Conservation (phyloP, 1,140 invertebrate species). For the Zaprionus kolodkinae region DNA sequence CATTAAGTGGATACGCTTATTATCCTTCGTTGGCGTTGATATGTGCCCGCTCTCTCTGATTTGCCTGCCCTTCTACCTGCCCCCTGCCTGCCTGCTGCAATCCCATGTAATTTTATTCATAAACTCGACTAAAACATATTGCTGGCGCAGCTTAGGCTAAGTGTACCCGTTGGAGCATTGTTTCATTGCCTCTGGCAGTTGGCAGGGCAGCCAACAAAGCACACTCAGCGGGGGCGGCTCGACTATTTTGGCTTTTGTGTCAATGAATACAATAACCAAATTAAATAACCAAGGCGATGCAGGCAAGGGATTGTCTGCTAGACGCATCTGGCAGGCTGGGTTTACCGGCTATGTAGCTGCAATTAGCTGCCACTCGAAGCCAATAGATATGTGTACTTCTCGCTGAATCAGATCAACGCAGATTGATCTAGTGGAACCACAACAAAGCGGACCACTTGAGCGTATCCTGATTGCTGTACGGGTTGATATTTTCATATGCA, state of each 20-base stretch:
- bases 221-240: slow-evolving; percentile 58
- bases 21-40: slow-evolving; percentile 76
- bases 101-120: slow-evolving; percentile 77
- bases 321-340: slow-evolving; percentile 39
- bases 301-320: slow-evolving; percentile 21
- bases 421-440: slow-evolving; percentile 26
- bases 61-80: background rate
- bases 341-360: slow-evolving; percentile 35
- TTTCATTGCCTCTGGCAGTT: slow-evolving; percentile 53
- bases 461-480: slow-evolving; percentile 12
- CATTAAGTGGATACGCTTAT: slow-evolving; percentile 82
- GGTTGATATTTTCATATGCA: slow-evolving; percentile 61
- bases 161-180: slow-evolving; percentile 34
- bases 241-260: slow-evolving; percentile 71
- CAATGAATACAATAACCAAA: slow-evolving; percentile 83
- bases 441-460: slow-evolving; percentile 44
- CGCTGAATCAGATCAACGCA: slow-evolving; percentile 9
- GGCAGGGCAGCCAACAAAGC: slow-evolving; percentile 53
- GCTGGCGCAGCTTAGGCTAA: slow-evolving; percentile 39
- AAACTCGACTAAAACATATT: slow-evolving; percentile 71
- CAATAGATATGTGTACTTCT: slow-evolving; percentile 60
- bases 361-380: slow-evolving; percentile 53
- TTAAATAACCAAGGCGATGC: slow-evolving; percentile 81
- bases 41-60: slow-evolving; percentile 39
- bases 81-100: slow-evolving; percentile 16